Conservation (phyloP, 2,888 invertebrate species). For the Hedya salicella region DNA sequence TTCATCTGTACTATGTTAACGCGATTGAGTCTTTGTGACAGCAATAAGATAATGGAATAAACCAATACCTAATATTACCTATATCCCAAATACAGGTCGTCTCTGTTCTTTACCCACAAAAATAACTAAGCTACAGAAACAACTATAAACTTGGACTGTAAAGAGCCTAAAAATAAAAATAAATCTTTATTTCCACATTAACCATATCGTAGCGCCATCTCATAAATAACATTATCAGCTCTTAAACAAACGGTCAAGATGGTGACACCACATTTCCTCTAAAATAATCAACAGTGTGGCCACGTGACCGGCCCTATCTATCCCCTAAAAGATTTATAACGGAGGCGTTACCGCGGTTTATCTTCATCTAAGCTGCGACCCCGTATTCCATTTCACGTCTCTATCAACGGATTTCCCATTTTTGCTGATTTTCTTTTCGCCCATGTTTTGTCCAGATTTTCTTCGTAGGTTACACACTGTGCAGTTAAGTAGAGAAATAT, state of each 20-base stretch:
- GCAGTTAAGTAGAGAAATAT: not conserved
- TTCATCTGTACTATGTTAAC: too few relatives aligned
- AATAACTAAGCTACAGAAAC: too few relatives aligned
- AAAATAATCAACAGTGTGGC: constrained; percentile 64
- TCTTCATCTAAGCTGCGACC: constrained; percentile 64
- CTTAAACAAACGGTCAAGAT: constrained; percentile 44
- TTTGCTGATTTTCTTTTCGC: constrained; percentile 41
- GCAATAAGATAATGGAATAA: too few relatives aligned
- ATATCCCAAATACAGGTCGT: too few relatives aligned
- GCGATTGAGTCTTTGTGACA: too few relatives aligned
- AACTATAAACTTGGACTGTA: not conserved
- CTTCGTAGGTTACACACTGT: not conserved
- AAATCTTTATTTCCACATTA: not conserved
- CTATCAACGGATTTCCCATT: constrained; percentile 58
- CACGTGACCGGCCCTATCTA: constrained; percentile 71
- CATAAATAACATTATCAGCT: constrained; percentile 44
- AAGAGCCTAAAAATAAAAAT: not conserved
- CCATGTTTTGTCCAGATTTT: not conserved
- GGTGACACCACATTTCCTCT: constrained; percentile 53
- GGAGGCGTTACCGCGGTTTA: constrained; percentile 66
- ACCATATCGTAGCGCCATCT: constrained; percentile 2
- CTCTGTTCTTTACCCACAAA: too few relatives aligned
- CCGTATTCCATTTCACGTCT: constrained; percentile 58
- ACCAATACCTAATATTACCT: too few relatives aligned
- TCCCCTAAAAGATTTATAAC: constrained; percentile 69